Evolutionary conservation across 2,113 vertebrate species (phyloP), one percentile per base, ranked within the genome.

Genomic region (Sturnus vulgaris): DNA sequence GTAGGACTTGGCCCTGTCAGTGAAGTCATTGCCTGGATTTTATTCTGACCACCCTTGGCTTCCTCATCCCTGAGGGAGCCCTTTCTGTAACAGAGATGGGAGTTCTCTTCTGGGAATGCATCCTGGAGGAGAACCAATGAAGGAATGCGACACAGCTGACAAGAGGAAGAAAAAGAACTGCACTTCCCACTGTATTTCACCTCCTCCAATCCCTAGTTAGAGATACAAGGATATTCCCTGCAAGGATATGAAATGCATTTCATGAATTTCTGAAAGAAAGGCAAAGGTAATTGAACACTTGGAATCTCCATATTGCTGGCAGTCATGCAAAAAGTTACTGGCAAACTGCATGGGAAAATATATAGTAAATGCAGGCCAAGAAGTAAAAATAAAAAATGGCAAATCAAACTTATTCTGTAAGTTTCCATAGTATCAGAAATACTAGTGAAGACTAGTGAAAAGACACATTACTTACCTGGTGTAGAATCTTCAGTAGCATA

Each of bases 281-380:
- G 46, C 65, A 80, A 95, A 89, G 57, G 63, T 65, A 72, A 39
- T 11, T 69, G 31, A 21, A 82, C 18, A 31, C 14, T 61, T 65
- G 10, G 22, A 80, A 39, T 52, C 77, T 87, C 49, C 86, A 72
- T 87, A 60, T 50, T 91, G 20, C 53, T 89, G 93, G 53, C 78
- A 92, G 65, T 52, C 65, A 82, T 30, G 65, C 78, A 81, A 89
- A 95, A 82, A n/a, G 37, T 73, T 94, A 35, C 73, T 94, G 92
- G 95, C 91, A 94, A 86, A 88, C 61, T 82, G 28, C 83, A 89
- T 87, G 89, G 81, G 96, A 96, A 96, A 95, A 65, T 27, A 72
- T 61, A 77, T 8, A 72, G 61, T 49, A 90, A 86, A 80, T 60
- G 64, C 1, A 1, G 28, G 46, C 73, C 89, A 96, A 73, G 75